Percentiles rank a stretch among this genome's conserved stretches.
phyloP scores from a whole-genome alignment of 1,140 invertebrate species.

The Batillaria attramentaria region DNA sequence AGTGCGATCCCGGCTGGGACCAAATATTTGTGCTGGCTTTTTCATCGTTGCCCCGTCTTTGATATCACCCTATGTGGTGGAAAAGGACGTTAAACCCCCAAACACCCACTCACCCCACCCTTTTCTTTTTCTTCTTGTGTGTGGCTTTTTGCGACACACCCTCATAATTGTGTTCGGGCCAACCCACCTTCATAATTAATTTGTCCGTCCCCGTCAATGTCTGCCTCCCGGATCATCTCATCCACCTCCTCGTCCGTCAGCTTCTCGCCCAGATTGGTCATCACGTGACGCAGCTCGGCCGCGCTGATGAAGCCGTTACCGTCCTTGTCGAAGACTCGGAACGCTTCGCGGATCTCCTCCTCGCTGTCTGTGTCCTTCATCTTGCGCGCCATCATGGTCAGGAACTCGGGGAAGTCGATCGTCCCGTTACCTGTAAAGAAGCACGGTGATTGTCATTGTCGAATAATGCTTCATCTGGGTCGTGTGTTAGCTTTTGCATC shows the following conservation, averaged over 20 bases:
- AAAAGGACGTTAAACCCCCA: too few relatives aligned
- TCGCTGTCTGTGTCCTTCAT: constrained; percentile 99
- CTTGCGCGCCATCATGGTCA: constrained; percentile 96
- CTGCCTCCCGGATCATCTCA: constrained; percentile 93
- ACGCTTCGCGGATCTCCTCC: constrained; percentile 98
- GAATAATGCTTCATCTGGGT: too few relatives aligned
- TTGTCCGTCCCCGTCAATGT: constrained; percentile 84
- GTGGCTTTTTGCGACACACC: too few relatives aligned
- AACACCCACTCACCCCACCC: too few relatives aligned
- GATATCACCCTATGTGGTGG: too few relatives aligned
- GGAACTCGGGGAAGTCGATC: constrained; percentile 97
- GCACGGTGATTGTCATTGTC: background rate
- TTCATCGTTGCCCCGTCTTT: too few relatives aligned
- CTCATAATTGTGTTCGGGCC: too few relatives aligned
- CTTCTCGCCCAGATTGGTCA: constrained; percentile 93
- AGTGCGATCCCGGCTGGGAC: too few relatives aligned
- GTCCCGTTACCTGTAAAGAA: constrained; percentile 99
- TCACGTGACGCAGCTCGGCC: constrained; percentile 76
- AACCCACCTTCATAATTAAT: constrained; percentile 65
- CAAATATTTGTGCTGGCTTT: too few relatives aligned
- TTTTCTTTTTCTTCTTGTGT: too few relatives aligned
- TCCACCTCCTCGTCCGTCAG: constrained; percentile 91
- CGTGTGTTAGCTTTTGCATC: too few relatives aligned
- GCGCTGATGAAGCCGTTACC: constrained; percentile 84
- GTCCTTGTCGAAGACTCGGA: constrained; percentile 98